Evolutionary conservation across 2,113 vertebrate genomes (phyloP), one percentile per base, ranked within the genome.

Genomic region (Piliocolobus tephrosceles): DNA sequence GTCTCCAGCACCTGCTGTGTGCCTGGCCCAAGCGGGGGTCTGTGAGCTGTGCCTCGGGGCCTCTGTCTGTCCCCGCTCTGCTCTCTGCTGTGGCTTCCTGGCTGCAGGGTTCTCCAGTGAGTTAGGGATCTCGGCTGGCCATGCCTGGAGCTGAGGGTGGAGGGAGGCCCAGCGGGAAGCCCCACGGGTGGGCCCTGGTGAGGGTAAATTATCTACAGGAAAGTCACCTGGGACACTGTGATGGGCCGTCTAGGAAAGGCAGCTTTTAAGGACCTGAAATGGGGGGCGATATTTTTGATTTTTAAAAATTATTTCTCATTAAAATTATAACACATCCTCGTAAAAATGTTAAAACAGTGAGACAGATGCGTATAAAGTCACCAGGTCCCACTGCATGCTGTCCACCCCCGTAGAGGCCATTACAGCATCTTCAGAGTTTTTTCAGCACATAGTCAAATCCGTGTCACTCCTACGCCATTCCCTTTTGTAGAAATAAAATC

Each of bases 391-490:
- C 38, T n/a, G 68, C 35, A 38, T 1, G 17, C 50, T 23, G 38
- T 25, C 25, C 52, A 2, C 2, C 73, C 50, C 47, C n/a, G 66
- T 13, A 43, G 52, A 38, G 10, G 27, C 11, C 4, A 45, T 20
- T 40, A 30, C n/a, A 14, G 52, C 6, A 1, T 38, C 43, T 75
- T 58, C 43, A 52, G 57, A 22, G 35, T 57, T 35, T 35, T 32
- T 13, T 40, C 8, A 13, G 6, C 16, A 22, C 1, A 0, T 12
- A 6, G 2, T 4, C 27, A 13, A 40, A 4, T 45, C 1, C 0
- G 0, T 4, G 0, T 13, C 57, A 0, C 52, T 7, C 55, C 0
- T n/a, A 7, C 12, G 0, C 6, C 14, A 9, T 38, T 57, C 25
- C 38, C 23, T 6, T 64, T 81, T 22, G 2, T 6, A 18, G n/a